These are phyloP conservation scores for Drosophila obscura DNA, from an alignment of 1,140 invertebrate species.

Conservation along the genomic window DNA sequence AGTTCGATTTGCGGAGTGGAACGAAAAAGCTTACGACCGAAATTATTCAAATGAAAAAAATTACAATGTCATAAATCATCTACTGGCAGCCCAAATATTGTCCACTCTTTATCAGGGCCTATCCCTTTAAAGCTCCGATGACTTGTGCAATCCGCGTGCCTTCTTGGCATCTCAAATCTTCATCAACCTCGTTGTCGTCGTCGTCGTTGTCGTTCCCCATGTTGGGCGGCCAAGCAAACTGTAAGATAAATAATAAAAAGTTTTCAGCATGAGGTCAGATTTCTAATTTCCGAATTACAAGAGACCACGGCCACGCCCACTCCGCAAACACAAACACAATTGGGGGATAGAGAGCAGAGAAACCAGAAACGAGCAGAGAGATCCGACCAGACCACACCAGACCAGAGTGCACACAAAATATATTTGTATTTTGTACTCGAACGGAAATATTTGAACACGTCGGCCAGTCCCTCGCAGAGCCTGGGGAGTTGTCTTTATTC, in stretches of 20 bases:
- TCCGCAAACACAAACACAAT: slow-evolving; percentile 38
- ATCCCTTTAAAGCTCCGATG: slow-evolving; percentile 25
- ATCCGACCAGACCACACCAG: background rate
- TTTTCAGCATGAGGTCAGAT: slow-evolving; percentile 63
- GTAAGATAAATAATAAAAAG: slow-evolving; percentile 59
- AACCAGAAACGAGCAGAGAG: no score
- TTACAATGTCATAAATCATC: slow-evolving; percentile 33
- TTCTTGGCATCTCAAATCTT: slow-evolving; percentile 24
- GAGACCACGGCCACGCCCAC: slow-evolving; percentile 15
- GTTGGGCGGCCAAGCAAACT: slow-evolving; percentile 26
- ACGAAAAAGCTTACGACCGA: slow-evolving; percentile 12
- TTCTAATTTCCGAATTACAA: slow-evolving; percentile 70
- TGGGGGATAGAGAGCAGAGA: background rate
- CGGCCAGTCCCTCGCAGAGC: slow-evolving; percentile 14
- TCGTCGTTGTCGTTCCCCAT: background rate
- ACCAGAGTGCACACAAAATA: slow-evolving; percentile 26
- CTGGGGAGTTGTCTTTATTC: slow-evolving; percentile 44
- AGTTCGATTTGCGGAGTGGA: slow-evolving; percentile 27
- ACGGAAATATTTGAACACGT: slow-evolving; percentile 60
- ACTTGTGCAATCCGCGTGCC: slow-evolving; percentile 26
- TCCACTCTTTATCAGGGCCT: background rate
- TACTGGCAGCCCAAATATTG: background rate
- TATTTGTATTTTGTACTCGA: slow-evolving; percentile 56
- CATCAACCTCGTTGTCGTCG: background rate
- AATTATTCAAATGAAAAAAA: slow-evolving; percentile 10